phyloP scores from a whole-genome alignment of 2,113 vertebrate species.

The Ammodytes marinus region DNA sequence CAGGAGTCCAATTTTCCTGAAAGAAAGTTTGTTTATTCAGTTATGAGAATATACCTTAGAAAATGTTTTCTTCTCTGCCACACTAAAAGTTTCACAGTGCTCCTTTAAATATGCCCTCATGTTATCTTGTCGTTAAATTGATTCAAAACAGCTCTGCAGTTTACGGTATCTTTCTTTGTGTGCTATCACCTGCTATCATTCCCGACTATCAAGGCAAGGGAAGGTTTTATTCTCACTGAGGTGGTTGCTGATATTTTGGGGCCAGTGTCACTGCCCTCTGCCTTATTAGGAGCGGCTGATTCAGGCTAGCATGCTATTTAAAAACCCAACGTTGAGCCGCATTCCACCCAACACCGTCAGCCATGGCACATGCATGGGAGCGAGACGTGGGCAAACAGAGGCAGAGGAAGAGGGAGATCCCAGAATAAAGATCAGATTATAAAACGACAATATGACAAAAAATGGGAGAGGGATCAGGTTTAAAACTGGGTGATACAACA shows the following conservation, averaged over 20 bases:
- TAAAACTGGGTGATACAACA: slow-evolving; percentile 1
- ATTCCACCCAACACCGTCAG: slow-evolving; percentile 77
- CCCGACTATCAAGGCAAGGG: slow-evolving; percentile 41
- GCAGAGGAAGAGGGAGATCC: background rate
- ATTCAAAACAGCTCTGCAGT: slow-evolving; percentile 3
- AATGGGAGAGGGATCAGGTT: background rate
- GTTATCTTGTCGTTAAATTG: background rate
- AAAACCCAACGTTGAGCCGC: slow-evolving; percentile 80
- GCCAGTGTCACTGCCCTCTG: slow-evolving; percentile 66
- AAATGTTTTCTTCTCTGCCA: no score
- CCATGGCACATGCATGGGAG: slow-evolving; percentile 51
- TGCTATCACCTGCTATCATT: slow-evolving; percentile 24
- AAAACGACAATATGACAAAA: background rate
- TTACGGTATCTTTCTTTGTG: slow-evolving; percentile 5
- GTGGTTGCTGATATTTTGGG: slow-evolving; percentile 80
- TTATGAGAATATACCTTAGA: no score
- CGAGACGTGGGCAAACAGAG: slow-evolving; percentile 43
- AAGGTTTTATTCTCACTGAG: slow-evolving; percentile 73
- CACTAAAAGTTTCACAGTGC: no score
- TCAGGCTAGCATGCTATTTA: slow-evolving; percentile 82
- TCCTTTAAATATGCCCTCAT: background rate
- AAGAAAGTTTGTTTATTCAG: no score
- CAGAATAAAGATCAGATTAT: slow-evolving; percentile 1
- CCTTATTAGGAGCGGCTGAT: slow-evolving; percentile 83
- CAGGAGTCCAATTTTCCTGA: no score